Percentiles rank a stretch among this genome's conserved stretches.
Evolutionary conservation across 2,888 invertebrate species (phyloP).

Genomic region (Drosophila limbata): DNA sequence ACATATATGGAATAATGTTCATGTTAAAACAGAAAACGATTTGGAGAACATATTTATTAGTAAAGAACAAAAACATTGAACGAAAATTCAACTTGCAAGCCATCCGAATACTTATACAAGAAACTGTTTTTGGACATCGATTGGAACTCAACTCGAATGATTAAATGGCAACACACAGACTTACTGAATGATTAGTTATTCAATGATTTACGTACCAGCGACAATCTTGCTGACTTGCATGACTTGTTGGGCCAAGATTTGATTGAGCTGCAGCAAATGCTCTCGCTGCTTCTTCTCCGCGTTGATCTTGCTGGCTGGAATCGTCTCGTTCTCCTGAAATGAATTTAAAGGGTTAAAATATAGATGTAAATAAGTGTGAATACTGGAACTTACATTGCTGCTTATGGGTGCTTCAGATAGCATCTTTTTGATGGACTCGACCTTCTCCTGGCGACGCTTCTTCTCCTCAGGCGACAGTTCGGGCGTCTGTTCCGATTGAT

Average conservation of each 20-base stretch:
- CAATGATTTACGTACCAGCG: constrained; percentile 90
- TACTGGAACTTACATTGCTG: constrained; percentile 82
- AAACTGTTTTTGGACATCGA: constrained; percentile 53
- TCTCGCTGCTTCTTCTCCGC: constrained; percentile 95
- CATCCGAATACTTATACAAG: constrained; percentile 37
- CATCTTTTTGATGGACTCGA: constrained; percentile 96
- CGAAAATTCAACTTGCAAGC: constrained; percentile 68
- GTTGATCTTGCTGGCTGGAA: constrained; percentile 90
- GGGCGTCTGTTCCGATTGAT: constrained; percentile 88
- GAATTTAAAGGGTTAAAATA: not conserved
- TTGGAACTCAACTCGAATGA: constrained; percentile 50
- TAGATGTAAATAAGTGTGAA: not conserved
- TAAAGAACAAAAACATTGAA: constrained; percentile 67
- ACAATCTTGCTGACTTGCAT: constrained; percentile 98
- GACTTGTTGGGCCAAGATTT: constrained; percentile 96
- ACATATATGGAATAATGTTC: constrained; percentile 12
- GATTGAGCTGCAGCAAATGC: constrained; percentile 95
- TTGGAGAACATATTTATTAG: constrained; percentile 56
- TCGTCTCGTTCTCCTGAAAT: constrained; percentile 82
- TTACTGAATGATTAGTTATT: not conserved
- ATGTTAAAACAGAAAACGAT: constrained; percentile 37
- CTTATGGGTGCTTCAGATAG: constrained; percentile 89
- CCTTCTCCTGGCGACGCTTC: constrained; percentile 93
- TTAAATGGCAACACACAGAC: constrained; percentile 4
- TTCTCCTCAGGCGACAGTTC: constrained; percentile 94